phyloP scores from a whole-genome alignment of 2,888 invertebrate species.

The Epistrophe grossulariae region DNA sequence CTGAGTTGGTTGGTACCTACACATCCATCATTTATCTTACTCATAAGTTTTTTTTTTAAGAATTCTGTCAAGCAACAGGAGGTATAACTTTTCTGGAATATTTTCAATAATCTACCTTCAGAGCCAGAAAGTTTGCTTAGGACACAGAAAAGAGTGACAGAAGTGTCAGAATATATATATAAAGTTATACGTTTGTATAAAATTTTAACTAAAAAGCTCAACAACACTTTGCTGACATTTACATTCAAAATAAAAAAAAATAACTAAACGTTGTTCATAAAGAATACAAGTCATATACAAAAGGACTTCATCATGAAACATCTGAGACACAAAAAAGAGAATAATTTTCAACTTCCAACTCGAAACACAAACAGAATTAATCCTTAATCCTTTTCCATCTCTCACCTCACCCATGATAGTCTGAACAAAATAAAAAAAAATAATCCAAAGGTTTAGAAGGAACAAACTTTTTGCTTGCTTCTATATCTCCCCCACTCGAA shows the following conservation, averaged over 20 bases:
- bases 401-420: background rate
- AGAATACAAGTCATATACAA: slow-evolving; percentile 18
- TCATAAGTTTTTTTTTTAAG: slow-evolving; percentile 34
- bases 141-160: slow-evolving; percentile 19
- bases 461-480: slow-evolving; percentile 76
- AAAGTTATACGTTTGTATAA: background rate
- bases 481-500: background rate
- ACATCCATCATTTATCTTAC: slow-evolving; percentile 45
- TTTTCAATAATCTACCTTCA: slow-evolving; percentile 51
- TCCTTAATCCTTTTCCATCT: slow-evolving; percentile 55
- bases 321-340: slow-evolving; percentile 18
- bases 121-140: slow-evolving; percentile 41
- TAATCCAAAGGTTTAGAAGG: slow-evolving; percentile 76
- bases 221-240: slow-evolving; percentile 15
- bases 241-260: background rate
- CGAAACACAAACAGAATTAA: slow-evolving; percentile 72
- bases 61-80: slow-evolving; percentile 33
- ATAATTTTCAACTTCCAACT: slow-evolving; percentile 26
- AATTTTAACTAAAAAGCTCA: background rate
- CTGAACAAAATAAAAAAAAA: slow-evolving; percentile 26
- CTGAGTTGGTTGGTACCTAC: background rate
- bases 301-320: slow-evolving; percentile 40
- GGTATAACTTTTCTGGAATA: slow-evolving; percentile 25
- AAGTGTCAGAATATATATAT: slow-evolving; percentile 20
- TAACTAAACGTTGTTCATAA: background rate